Conservation (phyloP, 2,888 invertebrate genomes). For the Orthosia incerta region DNA sequence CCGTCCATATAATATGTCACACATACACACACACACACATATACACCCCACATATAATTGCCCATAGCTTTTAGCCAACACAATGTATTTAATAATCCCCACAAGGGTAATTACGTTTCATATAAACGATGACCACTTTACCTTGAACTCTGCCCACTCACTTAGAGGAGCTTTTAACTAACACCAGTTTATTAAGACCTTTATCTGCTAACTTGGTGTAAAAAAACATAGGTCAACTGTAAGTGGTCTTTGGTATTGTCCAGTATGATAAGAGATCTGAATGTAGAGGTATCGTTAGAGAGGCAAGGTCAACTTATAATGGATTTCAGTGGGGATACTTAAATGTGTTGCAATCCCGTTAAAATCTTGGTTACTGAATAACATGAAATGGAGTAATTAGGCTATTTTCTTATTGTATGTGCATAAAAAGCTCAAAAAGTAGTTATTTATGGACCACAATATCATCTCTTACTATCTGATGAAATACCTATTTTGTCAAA, state of each 20-base stretch:
- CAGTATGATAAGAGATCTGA: background rate
- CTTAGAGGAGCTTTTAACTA: conserved; percentile 43
- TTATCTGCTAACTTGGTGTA: background rate
- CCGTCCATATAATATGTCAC: background rate
- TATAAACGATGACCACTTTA: conserved; percentile 60
- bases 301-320: conserved; percentile 5
- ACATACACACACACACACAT: conserved; percentile 26
- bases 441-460: background rate
- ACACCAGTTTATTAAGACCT: conserved; percentile 2
- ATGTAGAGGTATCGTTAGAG: background rate
- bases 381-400: background rate
- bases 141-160: conserved; percentile 54
- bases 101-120: conserved; percentile 59
- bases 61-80: conserved; percentile 62
- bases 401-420: background rate
- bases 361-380: background rate
- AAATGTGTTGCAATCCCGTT: background rate
- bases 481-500: too few relatives aligned
- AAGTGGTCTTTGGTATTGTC: background rate
- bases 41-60: conserved; percentile 52
- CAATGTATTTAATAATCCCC: conserved; percentile 64
- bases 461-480: too few relatives aligned
- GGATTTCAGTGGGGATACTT: background rate
- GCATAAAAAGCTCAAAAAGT: background rate
- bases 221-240: background rate